Evolutionary conservation across 2,797 vertebrate genomes (phyloP).

Genomic region (Crypturellus tataupa): DNA sequence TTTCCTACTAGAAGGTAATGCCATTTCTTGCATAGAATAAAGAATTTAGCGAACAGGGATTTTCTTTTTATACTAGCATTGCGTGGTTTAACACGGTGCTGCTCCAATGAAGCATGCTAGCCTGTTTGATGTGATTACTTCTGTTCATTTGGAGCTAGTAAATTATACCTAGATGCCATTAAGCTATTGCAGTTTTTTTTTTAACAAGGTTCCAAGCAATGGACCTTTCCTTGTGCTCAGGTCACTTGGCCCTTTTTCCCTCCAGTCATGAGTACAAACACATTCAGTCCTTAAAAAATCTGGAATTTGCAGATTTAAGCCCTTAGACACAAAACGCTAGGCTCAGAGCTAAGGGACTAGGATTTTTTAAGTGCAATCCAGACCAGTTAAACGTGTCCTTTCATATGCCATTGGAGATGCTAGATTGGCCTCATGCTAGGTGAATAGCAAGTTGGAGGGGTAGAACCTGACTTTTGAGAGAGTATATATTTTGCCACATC

Average conservation of each 20-base stretch:
- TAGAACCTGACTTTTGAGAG: not conserved
- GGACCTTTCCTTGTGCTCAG: not conserved
- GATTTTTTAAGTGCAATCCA: not conserved
- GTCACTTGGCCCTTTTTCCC: not conserved
- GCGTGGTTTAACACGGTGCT: not conserved
- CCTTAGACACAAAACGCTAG: not conserved
- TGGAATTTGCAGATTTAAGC: not conserved
- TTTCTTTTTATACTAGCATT: not conserved
- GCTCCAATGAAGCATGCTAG: fast-evolving
- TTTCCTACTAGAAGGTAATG: not conserved
- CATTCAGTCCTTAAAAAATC: not conserved
- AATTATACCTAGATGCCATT: not conserved
- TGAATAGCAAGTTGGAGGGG: not conserved
- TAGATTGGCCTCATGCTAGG: not conserved
- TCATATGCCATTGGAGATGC: not conserved
- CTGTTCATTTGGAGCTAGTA: fast-evolving
- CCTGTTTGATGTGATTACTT: not conserved
- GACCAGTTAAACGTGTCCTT: not conserved
- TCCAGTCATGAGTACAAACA: not conserved
- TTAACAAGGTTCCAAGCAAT: not conserved
- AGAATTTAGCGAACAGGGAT: not conserved
- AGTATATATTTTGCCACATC: not conserved
- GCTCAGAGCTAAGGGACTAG: not conserved
- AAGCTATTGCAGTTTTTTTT: not conserved
- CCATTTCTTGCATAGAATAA: not conserved